Conservation (phyloP, 2,797 vertebrate genomes). For the Sylvilagus floridanus region DNA sequence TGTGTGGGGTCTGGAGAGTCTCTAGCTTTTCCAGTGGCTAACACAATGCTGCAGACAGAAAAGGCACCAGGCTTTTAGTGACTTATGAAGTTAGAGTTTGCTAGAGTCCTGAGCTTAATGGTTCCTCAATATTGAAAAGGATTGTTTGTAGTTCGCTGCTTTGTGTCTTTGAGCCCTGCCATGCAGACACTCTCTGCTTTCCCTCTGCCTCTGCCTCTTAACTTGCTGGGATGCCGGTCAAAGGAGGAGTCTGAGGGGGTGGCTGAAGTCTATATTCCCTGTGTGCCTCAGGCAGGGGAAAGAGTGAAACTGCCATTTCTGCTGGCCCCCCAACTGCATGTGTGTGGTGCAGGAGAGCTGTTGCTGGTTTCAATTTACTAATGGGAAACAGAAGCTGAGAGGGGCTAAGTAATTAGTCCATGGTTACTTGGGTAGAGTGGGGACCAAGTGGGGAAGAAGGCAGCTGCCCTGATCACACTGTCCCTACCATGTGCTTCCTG, state of each 20-base stretch:
- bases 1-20: background rate
- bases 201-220: background rate
- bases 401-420: constrained; percentile 37
- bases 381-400: constrained; percentile 57
- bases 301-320: background rate
- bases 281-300: background rate
- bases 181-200: background rate
- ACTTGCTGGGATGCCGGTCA: background rate
- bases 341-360: constrained; percentile 31
- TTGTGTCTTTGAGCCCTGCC: background rate
- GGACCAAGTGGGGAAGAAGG: background rate
- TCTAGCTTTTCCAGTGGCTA: background rate
- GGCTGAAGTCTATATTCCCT: background rate
- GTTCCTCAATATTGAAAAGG: background rate
- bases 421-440: background rate
- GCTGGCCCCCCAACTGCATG: background rate
- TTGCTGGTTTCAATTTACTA: constrained; percentile 56
- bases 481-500: constrained; percentile 51
- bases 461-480: background rate
- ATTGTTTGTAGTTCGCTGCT: background rate
- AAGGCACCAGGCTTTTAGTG: background rate
- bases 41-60: background rate
- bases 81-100: background rate
- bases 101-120: background rate
- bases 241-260: background rate